Evolutionary conservation across 2,797 vertebrate species (phyloP).

Genomic region (Danio choprae): DNA sequence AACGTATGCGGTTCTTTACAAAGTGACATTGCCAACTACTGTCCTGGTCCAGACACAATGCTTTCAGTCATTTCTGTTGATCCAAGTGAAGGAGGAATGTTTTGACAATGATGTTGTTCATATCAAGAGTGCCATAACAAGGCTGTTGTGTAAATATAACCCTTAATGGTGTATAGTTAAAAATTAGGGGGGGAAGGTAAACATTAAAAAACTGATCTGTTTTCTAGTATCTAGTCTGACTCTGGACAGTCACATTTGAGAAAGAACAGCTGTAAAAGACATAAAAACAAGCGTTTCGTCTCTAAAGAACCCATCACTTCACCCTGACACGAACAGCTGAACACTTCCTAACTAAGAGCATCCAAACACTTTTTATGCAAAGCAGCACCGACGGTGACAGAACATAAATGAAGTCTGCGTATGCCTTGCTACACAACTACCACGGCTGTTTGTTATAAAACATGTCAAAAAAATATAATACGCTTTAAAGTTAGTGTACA

Average conservation of each 20-base stretch:
- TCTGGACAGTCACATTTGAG: neutral
- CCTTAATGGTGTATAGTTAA: too few relatives aligned
- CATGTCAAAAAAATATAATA: neutral
- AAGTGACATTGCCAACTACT: too few relatives aligned
- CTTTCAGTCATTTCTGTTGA: too few relatives aligned
- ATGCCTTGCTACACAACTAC: neutral
- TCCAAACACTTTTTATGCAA: neutral
- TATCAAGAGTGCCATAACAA: too few relatives aligned
- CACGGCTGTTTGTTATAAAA: neutral
- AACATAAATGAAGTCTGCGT: neutral
- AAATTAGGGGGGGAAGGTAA: too few relatives aligned
- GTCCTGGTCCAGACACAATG: too few relatives aligned
- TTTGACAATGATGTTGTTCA: too few relatives aligned
- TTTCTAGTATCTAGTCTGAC: neutral
- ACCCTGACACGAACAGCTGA: conserved; percentile 64
- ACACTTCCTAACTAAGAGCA: neutral
- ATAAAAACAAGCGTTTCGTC: conserved; percentile 51
- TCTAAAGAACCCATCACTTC: conserved; percentile 55
- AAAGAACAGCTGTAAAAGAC: conserved; percentile 68
- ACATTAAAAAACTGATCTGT: neutral
- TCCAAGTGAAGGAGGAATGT: too few relatives aligned
- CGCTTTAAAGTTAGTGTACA: neutral
- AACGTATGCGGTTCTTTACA: too few relatives aligned
- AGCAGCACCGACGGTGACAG: neutral
- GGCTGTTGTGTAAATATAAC: too few relatives aligned